Evolutionary conservation across 2,797 vertebrate species (phyloP).

Genomic region (Lacerta viridis): DNA sequence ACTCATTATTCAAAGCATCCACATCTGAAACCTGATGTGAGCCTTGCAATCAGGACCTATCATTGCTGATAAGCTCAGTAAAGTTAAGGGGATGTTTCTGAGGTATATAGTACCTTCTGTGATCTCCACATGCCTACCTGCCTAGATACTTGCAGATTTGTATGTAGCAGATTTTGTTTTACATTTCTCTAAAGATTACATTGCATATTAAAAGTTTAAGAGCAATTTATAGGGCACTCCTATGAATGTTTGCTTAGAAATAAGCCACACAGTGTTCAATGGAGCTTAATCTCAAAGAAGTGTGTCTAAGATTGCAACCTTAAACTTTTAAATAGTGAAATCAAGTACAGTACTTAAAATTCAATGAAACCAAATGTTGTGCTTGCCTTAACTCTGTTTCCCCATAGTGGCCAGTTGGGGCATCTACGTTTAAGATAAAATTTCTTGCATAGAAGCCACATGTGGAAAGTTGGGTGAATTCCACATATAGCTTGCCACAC

Average conservation of each 20-base stretch:
- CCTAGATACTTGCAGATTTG: not conserved
- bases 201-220: not conserved
- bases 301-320: not conserved
- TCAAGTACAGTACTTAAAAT: not conserved
- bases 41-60: no score
- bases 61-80: not conserved
- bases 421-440: not conserved
- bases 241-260: not conserved
- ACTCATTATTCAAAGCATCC: not conserved
- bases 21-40: not conserved
- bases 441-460: not conserved
- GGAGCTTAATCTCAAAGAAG: not conserved
- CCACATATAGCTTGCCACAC: not conserved
- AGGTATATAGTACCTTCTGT: not conserved
- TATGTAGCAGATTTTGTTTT: conserved; percentile 3
- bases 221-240: not conserved
- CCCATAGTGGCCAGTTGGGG: not conserved
- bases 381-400: not conserved
- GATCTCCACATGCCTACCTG: not conserved
- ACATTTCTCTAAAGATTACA: not conserved
- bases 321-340: not conserved
- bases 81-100: not conserved
- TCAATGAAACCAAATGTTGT: not conserved
- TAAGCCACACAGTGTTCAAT: not conserved
- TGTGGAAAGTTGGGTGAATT: not conserved